Conservation (phyloP, 2,113 vertebrate genomes). For the Muscicapa adusta region DNA sequence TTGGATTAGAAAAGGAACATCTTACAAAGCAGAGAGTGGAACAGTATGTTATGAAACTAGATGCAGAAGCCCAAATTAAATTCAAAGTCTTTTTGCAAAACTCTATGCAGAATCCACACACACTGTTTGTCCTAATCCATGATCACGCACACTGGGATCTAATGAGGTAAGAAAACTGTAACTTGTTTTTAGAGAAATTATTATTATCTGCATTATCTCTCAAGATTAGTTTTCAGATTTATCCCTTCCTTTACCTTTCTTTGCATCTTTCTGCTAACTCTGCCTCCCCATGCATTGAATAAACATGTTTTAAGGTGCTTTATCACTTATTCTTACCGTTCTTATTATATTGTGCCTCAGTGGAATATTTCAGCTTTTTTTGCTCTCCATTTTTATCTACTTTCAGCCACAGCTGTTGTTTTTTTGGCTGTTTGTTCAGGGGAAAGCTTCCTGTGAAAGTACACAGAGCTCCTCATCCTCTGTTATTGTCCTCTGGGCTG, state of each 20-base stretch:
- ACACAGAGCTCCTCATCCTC: background rate
- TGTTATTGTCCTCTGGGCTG: background rate
- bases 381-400: background rate
- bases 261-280: background rate
- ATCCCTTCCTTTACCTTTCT: background rate
- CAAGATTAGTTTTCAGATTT: background rate
- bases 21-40: constrained; percentile 80
- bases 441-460: background rate
- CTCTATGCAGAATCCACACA: constrained; percentile 88
- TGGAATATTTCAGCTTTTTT: background rate
- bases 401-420: background rate
- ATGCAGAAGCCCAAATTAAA: constrained; percentile 80
- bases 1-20: constrained; percentile 85
- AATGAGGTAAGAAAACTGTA: constrained; percentile 76
- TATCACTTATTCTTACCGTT: background rate
- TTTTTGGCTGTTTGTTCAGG: background rate
- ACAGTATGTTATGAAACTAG: constrained; percentile 87
- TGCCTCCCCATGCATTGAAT: background rate
- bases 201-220: background rate
- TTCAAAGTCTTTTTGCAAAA: constrained; percentile 88
- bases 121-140: constrained; percentile 92
- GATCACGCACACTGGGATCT: constrained; percentile 97
- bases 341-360: background rate
- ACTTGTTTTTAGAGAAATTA: background rate
- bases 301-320: background rate